Percentiles rank a stretch among this genome's conserved stretches.
These are phyloP conservation scores for Ornithoptera alexandrae DNA, from an alignment of 2,888 invertebrate species.

Conservation along the genomic window DNA sequence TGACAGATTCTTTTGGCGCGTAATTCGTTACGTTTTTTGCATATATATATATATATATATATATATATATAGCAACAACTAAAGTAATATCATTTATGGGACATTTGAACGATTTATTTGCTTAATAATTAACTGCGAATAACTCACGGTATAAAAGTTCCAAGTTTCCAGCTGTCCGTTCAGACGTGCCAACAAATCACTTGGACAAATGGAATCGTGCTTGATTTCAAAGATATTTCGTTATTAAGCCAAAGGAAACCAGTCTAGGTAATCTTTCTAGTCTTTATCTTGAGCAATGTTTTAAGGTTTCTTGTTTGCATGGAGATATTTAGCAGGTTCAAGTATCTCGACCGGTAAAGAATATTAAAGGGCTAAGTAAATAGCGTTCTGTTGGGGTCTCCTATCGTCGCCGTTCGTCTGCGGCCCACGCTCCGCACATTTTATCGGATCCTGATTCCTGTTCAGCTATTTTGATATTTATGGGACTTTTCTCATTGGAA, in stretches of 20 bases:
- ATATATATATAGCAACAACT: no score
- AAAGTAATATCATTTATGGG: neutral
- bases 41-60: no score
- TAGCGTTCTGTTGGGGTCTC: conserved; percentile 11
- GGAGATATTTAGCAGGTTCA: conserved; percentile 19
- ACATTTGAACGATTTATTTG: neutral
- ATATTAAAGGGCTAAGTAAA: conserved; percentile 29
- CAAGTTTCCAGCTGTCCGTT: no score
- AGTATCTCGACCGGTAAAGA: conserved; percentile 25
- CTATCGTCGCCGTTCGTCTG: conserved; percentile 21
- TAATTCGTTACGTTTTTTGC: neutral
- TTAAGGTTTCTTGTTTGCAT: conserved; percentile 1
- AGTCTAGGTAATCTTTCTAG: neutral
- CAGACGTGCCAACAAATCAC: neutral
- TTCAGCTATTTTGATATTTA: conserved; percentile 16
- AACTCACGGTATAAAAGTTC: neutral
- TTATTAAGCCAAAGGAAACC: neutral
- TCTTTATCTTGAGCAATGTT: conserved; percentile 1
- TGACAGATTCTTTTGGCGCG: conserved; percentile 12
- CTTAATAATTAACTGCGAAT: neutral
- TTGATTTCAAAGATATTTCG: neutral
- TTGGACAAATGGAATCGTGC: neutral
- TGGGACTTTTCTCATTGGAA: neutral
- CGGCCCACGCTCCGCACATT: conserved; percentile 22
- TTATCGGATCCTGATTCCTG: conserved; percentile 19